A percentile compares a stretch with the other conserved stretches of the same genome.
These are phyloP conservation scores for Argyra leucocephala DNA, from an alignment of 2,888 invertebrate species.

Conservation along the genomic window DNA sequence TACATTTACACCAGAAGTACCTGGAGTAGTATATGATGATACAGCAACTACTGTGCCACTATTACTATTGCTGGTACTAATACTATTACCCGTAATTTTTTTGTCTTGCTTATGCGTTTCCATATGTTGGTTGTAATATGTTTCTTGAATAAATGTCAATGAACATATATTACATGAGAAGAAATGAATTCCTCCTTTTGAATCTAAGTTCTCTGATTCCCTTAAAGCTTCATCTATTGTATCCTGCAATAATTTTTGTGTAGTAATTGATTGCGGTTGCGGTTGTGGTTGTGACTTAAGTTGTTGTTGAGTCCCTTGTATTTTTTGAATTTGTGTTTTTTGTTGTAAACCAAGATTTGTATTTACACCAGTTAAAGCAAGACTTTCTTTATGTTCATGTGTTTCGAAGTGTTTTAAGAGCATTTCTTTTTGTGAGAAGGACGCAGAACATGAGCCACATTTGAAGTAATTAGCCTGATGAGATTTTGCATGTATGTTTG, in stretches of 20 bases:
- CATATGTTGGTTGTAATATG: constrained; percentile 44
- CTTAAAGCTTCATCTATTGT: constrained; percentile 44
- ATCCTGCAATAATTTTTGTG: constrained; percentile 43
- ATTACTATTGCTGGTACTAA: neutral
- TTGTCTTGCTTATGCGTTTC: constrained; percentile 41
- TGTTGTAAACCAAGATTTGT: constrained; percentile 18
- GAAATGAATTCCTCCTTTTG: constrained; percentile 41
- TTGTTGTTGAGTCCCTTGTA: constrained; percentile 19
- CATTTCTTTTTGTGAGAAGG: constrained; percentile 41
- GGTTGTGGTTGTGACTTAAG: constrained; percentile 18
- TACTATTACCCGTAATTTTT: constrained; percentile 23
- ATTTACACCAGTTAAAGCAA: constrained; percentile 12
- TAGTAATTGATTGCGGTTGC: constrained; percentile 33
- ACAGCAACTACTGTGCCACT: constrained; percentile 5
- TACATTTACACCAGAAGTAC: constrained; percentile 8
- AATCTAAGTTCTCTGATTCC: constrained; percentile 32
- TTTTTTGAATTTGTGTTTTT: constrained; percentile 18
- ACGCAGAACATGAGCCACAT: constrained; percentile 41
- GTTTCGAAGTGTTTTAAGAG: constrained; percentile 43
- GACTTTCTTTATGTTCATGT: constrained; percentile 35
- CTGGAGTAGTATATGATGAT: constrained; percentile 17
- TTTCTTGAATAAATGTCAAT: constrained; percentile 44
- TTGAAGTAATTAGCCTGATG: constrained; percentile 43
- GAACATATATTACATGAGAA: constrained; percentile 44
- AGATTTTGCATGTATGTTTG: constrained; percentile 42